Conservation (phyloP, 2,888 invertebrate genomes). For the Lithophane ornitopus region DNA sequence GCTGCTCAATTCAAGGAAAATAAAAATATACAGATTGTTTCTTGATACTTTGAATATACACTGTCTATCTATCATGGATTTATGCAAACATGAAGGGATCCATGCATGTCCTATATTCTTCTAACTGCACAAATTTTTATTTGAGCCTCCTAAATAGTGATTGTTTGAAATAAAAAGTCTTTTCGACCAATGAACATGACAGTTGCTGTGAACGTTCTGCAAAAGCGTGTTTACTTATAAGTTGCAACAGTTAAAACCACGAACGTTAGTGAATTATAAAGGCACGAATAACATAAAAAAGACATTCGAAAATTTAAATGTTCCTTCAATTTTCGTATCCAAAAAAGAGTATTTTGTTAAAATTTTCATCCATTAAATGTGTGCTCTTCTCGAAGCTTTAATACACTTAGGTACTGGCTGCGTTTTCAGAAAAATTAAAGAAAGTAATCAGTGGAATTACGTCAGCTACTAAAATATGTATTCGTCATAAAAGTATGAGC, state of each 20-base stretch:
- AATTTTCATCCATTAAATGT: constrained; percentile 82
- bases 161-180: not conserved
- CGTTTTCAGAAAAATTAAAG: constrained; percentile 89
- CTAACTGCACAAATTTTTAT: too few species aligned
- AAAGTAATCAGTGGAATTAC: constrained; percentile 90
- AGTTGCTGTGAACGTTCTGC: not conserved
- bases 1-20: constrained; percentile 45
- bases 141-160: not conserved
- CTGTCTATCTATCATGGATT: constrained; percentile 8
- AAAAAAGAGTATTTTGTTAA: constrained; percentile 73
- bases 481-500: constrained; percentile 90
- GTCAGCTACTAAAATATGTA: constrained; percentile 90
- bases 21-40: constrained; percentile 20
- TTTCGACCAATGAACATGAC: not conserved
- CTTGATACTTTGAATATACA: constrained; percentile 30
- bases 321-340: constrained; percentile 40
- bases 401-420: constrained; percentile 82
- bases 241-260: constrained; percentile 15
- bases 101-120: not conserved
- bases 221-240: constrained; percentile 2
- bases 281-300: constrained; percentile 15
- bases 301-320: constrained; percentile 34
- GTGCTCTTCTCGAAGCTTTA: constrained; percentile 83
- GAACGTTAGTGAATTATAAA: constrained; percentile 15
- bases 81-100: not conserved